phyloP scores from a whole-genome alignment of 2,888 invertebrate genomes.

The Cecidostiba fungosa region DNA sequence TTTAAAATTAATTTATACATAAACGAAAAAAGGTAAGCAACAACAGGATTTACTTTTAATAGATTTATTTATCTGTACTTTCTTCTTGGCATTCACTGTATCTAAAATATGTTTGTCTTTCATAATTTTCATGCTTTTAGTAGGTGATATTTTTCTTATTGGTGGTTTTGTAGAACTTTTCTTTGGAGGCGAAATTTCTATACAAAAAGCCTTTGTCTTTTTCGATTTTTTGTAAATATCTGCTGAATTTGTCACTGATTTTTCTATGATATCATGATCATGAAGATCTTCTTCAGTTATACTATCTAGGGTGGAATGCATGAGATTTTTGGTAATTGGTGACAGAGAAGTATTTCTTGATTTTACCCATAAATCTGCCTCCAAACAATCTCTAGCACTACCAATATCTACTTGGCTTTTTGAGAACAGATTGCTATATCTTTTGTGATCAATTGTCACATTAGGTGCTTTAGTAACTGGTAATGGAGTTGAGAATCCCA shows the following conservation, averaged over 20 bases:
- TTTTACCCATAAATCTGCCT: slow-evolving; percentile 74
- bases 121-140: slow-evolving; percentile 67
- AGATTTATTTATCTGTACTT: slow-evolving; percentile 66
- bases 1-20: slow-evolving; percentile 21
- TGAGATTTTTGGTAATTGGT: slow-evolving; percentile 52
- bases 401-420: slow-evolving; percentile 66
- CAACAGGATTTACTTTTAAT: slow-evolving; percentile 65
- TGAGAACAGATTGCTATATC: slow-evolving; percentile 56
- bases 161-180: slow-evolving; percentile 36
- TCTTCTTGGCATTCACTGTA: slow-evolving; percentile 67
- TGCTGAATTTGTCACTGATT: neutral
- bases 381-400: slow-evolving; percentile 72
- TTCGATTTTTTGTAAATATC: slow-evolving; percentile 9
- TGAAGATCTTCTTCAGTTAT: slow-evolving; percentile 63
- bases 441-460: neutral
- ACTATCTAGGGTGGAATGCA: slow-evolving; percentile 62
- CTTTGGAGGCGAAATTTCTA: slow-evolving; percentile 71
- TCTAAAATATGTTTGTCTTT: slow-evolving; percentile 69
- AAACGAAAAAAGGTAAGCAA: neutral
- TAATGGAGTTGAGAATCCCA: slow-evolving; percentile 65
- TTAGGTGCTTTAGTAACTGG: slow-evolving; percentile 33
- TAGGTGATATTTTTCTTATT: slow-evolving; percentile 68
- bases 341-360: slow-evolving; percentile 62
- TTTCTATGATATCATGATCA: neutral
- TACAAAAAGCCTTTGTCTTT: slow-evolving; percentile 53